Conservation (phyloP, 2,113 vertebrate genomes). For the Melozone crissalis region DNA sequence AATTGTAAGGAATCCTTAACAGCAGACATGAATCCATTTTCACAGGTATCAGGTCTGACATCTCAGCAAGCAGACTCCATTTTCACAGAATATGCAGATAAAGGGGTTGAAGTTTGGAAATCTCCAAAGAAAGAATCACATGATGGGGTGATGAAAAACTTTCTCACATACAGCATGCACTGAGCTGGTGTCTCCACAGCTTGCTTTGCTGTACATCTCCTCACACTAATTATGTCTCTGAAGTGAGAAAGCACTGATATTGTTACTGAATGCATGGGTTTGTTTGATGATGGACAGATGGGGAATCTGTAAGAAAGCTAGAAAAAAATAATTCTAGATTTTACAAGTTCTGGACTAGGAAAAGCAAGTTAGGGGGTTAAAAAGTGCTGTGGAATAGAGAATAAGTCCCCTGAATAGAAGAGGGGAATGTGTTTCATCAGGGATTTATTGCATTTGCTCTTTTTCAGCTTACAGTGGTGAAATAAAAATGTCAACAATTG, state of each 20-base stretch:
- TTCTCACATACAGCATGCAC: background rate
- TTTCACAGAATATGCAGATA: background rate
- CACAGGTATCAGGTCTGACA: background rate
- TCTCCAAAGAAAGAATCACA: background rate
- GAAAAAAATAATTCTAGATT: background rate
- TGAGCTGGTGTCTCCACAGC: background rate
- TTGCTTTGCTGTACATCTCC: background rate
- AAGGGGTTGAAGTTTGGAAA: background rate
- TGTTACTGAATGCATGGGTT: background rate
- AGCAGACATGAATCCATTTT: background rate
- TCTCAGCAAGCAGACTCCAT: background rate
- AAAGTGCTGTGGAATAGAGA: background rate
- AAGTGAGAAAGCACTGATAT: background rate
- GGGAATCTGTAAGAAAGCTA: background rate
- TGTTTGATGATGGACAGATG: background rate
- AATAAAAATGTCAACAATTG: slow-evolving; percentile 22
- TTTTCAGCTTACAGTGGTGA: background rate
- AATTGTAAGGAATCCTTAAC: background rate
- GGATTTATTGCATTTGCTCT: slow-evolving; percentile 7
- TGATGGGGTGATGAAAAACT: background rate
- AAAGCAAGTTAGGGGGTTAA: background rate
- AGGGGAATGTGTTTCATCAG: background rate
- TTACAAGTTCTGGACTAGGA: background rate
- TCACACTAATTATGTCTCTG: background rate
- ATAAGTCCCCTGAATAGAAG: background rate